Percentiles rank a stretch among this genome's conserved stretches.
These are phyloP conservation scores for Acipenser ruthenus DNA, from an alignment of 2,797 vertebrate genomes.

Conservation along the genomic window DNA sequence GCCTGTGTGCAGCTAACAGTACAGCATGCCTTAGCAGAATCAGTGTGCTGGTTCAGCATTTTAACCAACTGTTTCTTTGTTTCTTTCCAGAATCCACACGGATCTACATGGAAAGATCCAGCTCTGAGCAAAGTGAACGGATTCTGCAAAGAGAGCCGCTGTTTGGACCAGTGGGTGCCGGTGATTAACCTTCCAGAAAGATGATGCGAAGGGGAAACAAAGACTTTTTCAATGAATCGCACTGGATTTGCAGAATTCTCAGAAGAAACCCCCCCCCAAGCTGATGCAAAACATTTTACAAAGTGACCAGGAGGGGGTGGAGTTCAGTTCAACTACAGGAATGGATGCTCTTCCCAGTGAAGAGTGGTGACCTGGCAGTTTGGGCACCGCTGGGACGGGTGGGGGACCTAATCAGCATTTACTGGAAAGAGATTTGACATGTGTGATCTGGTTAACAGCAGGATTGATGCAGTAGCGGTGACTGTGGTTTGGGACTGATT, in stretches of 20 bases:
- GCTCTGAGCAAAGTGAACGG: constrained; percentile 83
- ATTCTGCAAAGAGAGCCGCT: constrained; percentile 88
- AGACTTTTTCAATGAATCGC: constrained; percentile 43
- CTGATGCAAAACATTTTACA: constrained; percentile 37
- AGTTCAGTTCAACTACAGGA: constrained; percentile 48
- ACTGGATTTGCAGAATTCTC: constrained; percentile 63
- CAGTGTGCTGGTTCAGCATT: too few species aligned
- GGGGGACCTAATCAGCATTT: constrained; percentile 26
- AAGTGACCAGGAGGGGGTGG: constrained; percentile 42
- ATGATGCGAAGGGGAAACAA: constrained; percentile 55
- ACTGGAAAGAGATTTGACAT: constrained; percentile 19
- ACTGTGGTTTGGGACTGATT: constrained; percentile 20
- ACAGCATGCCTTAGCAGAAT: too few species aligned
- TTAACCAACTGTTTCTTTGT: constrained; percentile 1
- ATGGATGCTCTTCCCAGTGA: constrained; percentile 38
- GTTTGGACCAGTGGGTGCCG: constrained; percentile 90
- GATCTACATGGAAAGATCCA: constrained; percentile 76
- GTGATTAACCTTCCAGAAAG: constrained; percentile 87
- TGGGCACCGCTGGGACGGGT: constrained; percentile 22
- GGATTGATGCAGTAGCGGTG: constrained; percentile 36
- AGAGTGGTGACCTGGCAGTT: constrained; percentile 58
- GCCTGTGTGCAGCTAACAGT: too few species aligned
- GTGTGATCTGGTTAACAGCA: constrained; percentile 24
- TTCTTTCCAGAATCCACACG: constrained; percentile 73
- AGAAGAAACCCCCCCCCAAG: constrained; percentile 51